These are phyloP conservation scores for Chaetodon auriga DNA, from an alignment of 2,113 vertebrate species.

Conservation along the genomic window DNA sequence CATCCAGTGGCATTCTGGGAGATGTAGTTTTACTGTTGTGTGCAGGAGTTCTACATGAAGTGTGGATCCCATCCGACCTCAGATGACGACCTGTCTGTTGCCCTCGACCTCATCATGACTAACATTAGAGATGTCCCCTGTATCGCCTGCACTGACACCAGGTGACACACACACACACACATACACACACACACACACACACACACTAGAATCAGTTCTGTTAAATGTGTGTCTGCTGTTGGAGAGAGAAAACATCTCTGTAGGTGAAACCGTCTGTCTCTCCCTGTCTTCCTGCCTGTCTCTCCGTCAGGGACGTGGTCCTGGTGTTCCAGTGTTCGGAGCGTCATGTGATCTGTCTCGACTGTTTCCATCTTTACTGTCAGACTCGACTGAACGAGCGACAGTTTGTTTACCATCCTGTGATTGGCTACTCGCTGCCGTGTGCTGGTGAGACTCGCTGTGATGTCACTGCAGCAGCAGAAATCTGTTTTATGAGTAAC, in stretches of 20 bases:
- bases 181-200: background rate
- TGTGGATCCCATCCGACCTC: slow-evolving; percentile 73
- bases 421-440: slow-evolving; percentile 91
- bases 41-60: slow-evolving; percentile 77
- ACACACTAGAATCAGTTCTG: background rate
- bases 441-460: slow-evolving; percentile 84
- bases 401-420: slow-evolving; percentile 85
- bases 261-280: too few relatives aligned
- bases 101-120: slow-evolving; percentile 70
- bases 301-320: slow-evolving; percentile 86
- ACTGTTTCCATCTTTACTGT: slow-evolving; percentile 93
- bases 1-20: background rate
- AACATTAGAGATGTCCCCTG: slow-evolving; percentile 72
- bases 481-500: too few relatives aligned
- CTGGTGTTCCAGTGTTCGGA: slow-evolving; percentile 89
- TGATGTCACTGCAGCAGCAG: background rate
- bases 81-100: slow-evolving; percentile 71
- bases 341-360: slow-evolving; percentile 93
- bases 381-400: slow-evolving; percentile 90
- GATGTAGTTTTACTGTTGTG: background rate
- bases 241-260: too few relatives aligned
- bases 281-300: too few relatives aligned
- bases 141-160: slow-evolving; percentile 71
- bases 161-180: slow-evolving; percentile 45
- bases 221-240: too few relatives aligned